Conservation (phyloP, 2,888 invertebrate genomes). For the Drosophila fungiperda region DNA sequence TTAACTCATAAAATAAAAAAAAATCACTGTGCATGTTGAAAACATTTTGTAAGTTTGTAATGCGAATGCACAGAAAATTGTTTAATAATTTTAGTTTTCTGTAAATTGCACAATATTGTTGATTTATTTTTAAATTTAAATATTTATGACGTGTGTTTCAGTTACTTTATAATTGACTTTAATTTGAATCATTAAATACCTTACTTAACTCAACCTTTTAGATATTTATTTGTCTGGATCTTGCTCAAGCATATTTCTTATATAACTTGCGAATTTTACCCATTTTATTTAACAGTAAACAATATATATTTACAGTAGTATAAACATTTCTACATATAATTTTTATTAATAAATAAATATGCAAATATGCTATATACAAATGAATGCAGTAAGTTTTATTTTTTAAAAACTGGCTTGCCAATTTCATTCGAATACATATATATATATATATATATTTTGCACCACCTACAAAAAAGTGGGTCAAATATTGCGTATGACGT, state of each 20-base stretch:
- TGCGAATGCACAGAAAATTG: slow-evolving; percentile 37
- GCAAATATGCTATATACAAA: not conserved
- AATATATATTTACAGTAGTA: slow-evolving; percentile 9
- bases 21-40: slow-evolving; percentile 10
- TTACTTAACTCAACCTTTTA: not conserved
- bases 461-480: slow-evolving; percentile 62
- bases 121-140: not conserved
- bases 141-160: not conserved
- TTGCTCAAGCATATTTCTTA: slow-evolving; percentile 9
- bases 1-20: slow-evolving; percentile 23
- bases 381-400: slow-evolving; percentile 19
- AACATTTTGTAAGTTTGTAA: slow-evolving; percentile 42
- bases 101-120: not conserved
- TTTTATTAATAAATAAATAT: slow-evolving; percentile 2
- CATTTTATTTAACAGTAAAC: slow-evolving; percentile 14
- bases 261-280: not conserved
- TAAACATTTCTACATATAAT: not conserved
- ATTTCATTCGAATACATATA: slow-evolving; percentile 25
- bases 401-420: slow-evolving; percentile 67
- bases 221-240: not conserved
- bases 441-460: slow-evolving; percentile 19
- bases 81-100: slow-evolving; percentile 26
- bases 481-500: slow-evolving; percentile 74
- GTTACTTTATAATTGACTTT: not conserved
- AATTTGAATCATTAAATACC: not conserved